phyloP scores from a whole-genome alignment of 2,888 invertebrate genomes.

The Aleiodes alternator region DNA sequence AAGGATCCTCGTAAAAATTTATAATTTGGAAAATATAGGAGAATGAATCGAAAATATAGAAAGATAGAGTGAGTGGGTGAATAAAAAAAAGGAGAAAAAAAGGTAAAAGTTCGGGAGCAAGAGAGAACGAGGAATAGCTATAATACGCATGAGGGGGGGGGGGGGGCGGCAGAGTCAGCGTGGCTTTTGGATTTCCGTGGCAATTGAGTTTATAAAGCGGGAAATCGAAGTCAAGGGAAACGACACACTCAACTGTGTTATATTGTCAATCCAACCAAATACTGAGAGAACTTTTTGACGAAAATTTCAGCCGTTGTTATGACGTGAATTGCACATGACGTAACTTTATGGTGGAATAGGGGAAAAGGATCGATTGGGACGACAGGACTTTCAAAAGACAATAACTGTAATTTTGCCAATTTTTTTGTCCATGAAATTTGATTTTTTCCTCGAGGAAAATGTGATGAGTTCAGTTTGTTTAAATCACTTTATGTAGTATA shows the following conservation, averaged over 20 bases:
- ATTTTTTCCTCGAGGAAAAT: no score
- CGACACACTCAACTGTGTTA: conserved; percentile 36
- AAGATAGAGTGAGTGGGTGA: conserved; percentile 26
- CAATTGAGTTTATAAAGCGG: conserved; percentile 75
- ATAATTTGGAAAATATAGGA: conserved; percentile 74
- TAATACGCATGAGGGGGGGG: conserved; percentile 15
- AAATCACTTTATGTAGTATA: no score
- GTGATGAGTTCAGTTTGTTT: no score
- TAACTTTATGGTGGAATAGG: conserved; percentile 62
- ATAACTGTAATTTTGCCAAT: conserved; percentile 10
- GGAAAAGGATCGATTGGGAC: conserved; percentile 42
- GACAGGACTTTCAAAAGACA: not conserved
- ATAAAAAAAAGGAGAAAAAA: conserved; percentile 29
- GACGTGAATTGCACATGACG: conserved; percentile 73
- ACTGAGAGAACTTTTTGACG: conserved; percentile 70
- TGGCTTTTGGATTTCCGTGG: conserved; percentile 63
- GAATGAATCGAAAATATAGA: conserved; percentile 28
- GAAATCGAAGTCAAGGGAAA: conserved; percentile 70
- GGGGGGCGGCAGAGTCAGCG: conserved; percentile 25
- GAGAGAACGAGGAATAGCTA: conserved; percentile 41
- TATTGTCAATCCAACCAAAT: conserved; percentile 61
- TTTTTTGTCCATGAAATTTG: not conserved
- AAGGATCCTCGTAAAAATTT: conserved; percentile 73
- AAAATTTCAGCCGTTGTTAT: conserved; percentile 75
- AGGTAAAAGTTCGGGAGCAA: conserved; percentile 36